Conservation (phyloP, 2,797 vertebrate species). For the Hozukius guyotensis region DNA sequence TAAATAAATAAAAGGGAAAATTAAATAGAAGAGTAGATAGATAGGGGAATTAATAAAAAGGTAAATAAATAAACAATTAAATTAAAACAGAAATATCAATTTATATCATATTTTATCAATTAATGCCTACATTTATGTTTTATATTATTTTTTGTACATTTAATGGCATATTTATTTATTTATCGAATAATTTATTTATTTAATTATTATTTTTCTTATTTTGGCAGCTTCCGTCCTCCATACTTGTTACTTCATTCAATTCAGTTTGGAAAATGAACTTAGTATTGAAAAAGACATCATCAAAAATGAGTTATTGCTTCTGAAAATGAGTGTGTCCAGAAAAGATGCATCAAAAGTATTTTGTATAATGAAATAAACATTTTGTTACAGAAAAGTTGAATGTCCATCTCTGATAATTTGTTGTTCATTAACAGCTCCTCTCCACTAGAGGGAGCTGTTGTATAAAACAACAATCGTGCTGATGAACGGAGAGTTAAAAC, state of each 20-base stretch:
- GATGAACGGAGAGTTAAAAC: not conserved
- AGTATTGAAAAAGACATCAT: not conserved
- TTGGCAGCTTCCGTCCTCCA: too few relatives aligned
- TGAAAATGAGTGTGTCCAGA: not conserved
- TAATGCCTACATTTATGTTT: too few relatives aligned
- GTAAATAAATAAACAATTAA: fast-evolving
- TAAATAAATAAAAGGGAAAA: too few relatives aligned
- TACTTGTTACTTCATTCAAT: not conserved
- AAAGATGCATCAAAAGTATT: not conserved
- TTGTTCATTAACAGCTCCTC: not conserved
- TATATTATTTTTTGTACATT: too few relatives aligned
- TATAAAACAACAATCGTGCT: not conserved
- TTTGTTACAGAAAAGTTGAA: not conserved
- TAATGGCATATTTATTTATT: too few relatives aligned
- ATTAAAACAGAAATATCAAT: too few relatives aligned
- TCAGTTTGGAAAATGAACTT: not conserved
- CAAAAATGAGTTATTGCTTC: not conserved
- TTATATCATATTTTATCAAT: too few relatives aligned
- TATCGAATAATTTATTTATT: too few relatives aligned
- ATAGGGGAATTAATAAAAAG: too few relatives aligned
- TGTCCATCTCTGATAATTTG: not conserved
- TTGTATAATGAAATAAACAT: not conserved
- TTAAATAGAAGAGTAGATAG: too few relatives aligned
- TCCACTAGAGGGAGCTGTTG: conserved; percentile 61
- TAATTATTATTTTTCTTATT: not conserved